Percentiles rank a stretch among this genome's conserved stretches.
phyloP scores from a whole-genome alignment of 2,113 vertebrate species.

The Psittacula cyanocephala region DNA sequence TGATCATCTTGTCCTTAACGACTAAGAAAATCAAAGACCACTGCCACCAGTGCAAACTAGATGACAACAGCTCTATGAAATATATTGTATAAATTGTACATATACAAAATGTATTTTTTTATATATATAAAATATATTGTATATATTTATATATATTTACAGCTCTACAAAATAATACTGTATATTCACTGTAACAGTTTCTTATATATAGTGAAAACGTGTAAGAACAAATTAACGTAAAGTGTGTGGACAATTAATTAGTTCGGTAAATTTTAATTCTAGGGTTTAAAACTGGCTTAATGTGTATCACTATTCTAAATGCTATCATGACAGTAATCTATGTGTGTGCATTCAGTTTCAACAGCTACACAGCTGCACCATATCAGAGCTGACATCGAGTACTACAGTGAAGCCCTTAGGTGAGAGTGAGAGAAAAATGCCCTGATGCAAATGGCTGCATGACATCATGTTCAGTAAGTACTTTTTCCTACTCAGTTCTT shows the following conservation, averaged over 20 bases:
- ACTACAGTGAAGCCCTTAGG: too few relatives aligned
- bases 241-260: background rate
- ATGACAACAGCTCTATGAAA: background rate
- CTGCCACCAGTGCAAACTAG: background rate
- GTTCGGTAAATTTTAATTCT: background rate
- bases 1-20: too few relatives aligned
- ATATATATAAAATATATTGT: background rate
- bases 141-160: background rate
- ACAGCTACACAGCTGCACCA: background rate
- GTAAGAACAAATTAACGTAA: background rate
- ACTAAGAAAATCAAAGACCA: background rate
- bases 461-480: background rate
- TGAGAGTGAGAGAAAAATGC: background rate
- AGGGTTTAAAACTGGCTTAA: background rate
- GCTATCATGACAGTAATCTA: background rate
- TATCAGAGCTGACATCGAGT: background rate
- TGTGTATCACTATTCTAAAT: background rate
- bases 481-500: background rate
- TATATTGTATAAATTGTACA: background rate
- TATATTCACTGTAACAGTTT: background rate
- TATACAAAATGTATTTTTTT: background rate
- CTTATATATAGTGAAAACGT: background rate
- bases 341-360: background rate
- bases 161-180: background rate
- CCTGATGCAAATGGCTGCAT: background rate